phyloP scores from a whole-genome alignment of 2,797 vertebrate genomes.

The Lates japonicus region DNA sequence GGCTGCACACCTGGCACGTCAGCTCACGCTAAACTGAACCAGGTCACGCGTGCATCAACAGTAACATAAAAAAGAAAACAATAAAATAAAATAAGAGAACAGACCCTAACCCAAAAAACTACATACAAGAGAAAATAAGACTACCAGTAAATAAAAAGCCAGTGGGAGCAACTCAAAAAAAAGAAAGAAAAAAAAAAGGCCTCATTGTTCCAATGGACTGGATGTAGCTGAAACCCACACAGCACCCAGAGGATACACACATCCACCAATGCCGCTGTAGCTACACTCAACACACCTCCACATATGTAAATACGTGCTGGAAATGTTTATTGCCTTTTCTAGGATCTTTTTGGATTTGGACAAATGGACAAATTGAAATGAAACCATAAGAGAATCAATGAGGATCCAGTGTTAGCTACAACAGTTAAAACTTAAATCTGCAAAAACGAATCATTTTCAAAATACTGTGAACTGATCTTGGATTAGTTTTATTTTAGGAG shows the following conservation, averaged over 20 bases:
- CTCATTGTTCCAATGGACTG: constrained; percentile 45
- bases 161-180: constrained; percentile 74
- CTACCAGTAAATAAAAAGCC: constrained; percentile 48
- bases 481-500: constrained; percentile 70
- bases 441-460: not conserved
- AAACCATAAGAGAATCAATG: not conserved
- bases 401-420: constrained; percentile 14
- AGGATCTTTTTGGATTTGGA: not conserved
- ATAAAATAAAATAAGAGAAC: constrained; percentile 23
- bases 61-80: constrained; percentile 23
- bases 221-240: constrained; percentile 47
- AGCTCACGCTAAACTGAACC: constrained; percentile 55
- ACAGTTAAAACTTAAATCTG: not conserved
- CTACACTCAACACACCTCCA: constrained; percentile 39
- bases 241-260: constrained; percentile 25
- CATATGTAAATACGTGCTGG: constrained; percentile 53
- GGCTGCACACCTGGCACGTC: constrained; percentile 53
- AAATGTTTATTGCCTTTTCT: constrained; percentile 48
- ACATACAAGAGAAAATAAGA: constrained; percentile 51
- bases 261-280: constrained; percentile 19
- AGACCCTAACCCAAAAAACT: constrained; percentile 28
- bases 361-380: not conserved
- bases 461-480: constrained; percentile 47
- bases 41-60: constrained; percentile 29
- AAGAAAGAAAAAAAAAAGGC: constrained; percentile 53